Base-by-base conservation (phyloP, 2,888 invertebrate species). In the Dicycla oo region DNA sequence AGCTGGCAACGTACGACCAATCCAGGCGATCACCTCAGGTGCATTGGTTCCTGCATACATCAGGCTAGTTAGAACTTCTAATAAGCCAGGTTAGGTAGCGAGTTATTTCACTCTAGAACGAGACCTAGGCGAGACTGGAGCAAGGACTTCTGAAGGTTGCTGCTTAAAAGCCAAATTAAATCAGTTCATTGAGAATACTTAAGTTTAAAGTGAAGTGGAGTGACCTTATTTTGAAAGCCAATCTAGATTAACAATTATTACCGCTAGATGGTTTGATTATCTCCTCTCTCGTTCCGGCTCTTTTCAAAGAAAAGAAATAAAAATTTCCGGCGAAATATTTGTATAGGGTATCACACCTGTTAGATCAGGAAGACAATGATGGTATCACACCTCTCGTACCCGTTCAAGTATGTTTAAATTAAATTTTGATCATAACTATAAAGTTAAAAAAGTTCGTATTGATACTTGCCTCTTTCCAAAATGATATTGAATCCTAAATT, bases 401-500 rank as follows among this genome's bases (percentile, higher is more conserved):
- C 6, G 34, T 34, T 23, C 23, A 40, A 18, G 18, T 60, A 11
- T 18, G 23, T 26, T n/a, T 11, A 47, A 34, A 45, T 20, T 23
- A 45, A 18, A 0, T 0, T 20, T 18, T 34, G 10, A 15, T 13
- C 15, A 4, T 18, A n/a, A 49, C 8, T 3, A 38, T 65, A 8
- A 30, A 51, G 2, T 51, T 51, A 1, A 13, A 49, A 34, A 49
- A 30, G 10, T 23, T 1, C 6, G 13, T 3, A 38, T 15, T 3
- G 11, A 38, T 15, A 61, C 84, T 81, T 63, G 68, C 83, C 73
- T 40, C 84, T 81, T 61, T 74, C 40, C 34, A 83, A 53, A 15
- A 70, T n/a, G 18, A 83, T 54, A 38, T 70, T 70, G 23, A 66
- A 63, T 49, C 84, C 83, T 20, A 60, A 57, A 43, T 20, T n/a